Percentiles rank a stretch among this genome's conserved stretches.
These are phyloP conservation scores for Sterna hirundo DNA, from an alignment of 2,113 vertebrate species.

Conservation along the genomic window DNA sequence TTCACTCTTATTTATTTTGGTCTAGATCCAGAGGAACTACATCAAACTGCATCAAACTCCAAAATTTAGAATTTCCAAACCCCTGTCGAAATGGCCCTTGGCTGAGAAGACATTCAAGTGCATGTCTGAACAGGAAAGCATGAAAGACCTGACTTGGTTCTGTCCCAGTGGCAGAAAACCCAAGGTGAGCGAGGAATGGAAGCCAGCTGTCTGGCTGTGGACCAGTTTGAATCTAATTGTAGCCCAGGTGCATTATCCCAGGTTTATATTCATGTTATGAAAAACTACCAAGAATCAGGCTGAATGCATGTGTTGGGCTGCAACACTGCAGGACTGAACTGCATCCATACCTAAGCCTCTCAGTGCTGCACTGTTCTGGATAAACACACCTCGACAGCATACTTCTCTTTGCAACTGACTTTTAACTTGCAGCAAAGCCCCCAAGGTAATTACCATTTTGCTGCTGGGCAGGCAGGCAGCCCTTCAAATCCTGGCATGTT, in stretches of 20 bases:
- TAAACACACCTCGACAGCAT: not conserved
- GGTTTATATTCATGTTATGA: not conserved
- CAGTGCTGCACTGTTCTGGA: not conserved
- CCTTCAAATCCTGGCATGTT: not conserved
- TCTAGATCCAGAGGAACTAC: not conserved
- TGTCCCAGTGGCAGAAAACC: not conserved
- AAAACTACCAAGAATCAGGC: not conserved
- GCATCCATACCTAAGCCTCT: accelerated
- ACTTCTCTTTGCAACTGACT: not conserved
- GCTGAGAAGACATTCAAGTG: not conserved
- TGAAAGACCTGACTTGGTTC: not conserved
- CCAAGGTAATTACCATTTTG: not conserved
- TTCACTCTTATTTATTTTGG: not conserved
- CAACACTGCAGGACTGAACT: not conserved
- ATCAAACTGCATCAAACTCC: not conserved
- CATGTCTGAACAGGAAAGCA: not conserved
- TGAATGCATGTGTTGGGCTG: not conserved
- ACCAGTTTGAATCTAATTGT: not conserved
- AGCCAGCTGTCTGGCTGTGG: not conserved
- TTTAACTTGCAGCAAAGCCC: not conserved
- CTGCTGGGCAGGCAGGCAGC: not conserved
- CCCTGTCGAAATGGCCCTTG: not conserved
- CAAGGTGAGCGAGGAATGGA: not conserved
- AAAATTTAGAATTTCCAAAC: not conserved
- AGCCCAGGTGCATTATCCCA: not conserved